Base-by-base conservation (phyloP, 2,113 vertebrate species). In the Ascaphus truei region DNA sequence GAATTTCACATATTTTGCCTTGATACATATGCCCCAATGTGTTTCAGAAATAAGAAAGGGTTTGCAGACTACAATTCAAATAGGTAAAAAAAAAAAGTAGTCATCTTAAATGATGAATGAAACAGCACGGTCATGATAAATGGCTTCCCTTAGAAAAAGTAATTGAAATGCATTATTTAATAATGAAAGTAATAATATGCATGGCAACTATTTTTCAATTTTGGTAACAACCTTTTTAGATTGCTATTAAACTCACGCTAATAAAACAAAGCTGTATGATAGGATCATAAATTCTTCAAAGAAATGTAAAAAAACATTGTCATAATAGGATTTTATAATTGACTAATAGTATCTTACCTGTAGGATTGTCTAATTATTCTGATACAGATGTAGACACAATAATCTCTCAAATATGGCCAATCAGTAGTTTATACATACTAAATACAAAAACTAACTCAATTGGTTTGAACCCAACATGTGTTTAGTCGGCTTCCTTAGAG, bases 191-290 rank as follows among this genome's bases (percentile, higher is more conserved):
- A 7, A 50, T 62, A 59, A 34, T 47, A 72, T 1, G 2, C 6
- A 29, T 26, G 20, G 69, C 43, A 72, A n/a, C 15, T 60, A 7
- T 11, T 62, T 62, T 53, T 72, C 13, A 16, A 71, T 68, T 63
- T 63, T 52, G 64, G 67, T 69, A 75, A 76, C 2, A 64, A 30
- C 15, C 4, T 77, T 60, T 72, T 72, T 4, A 52, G 22, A 22
- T 39, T 66, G 15, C 18, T 72, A 11, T 62, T 74, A 60, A 76
- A 73, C 12, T 11, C 25, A 65, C 69, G 39, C 18, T 62, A 55
- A 60, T 63, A 68, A 52, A 16, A 64, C 10, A 31, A 29, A 2
- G 69, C 20, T 71, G 7, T 2, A 62, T 73, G 58, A 20, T 0
- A 72, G 65, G 51, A 51, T 11, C 2, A 52, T 37, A 73, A 37